phyloP scores from a whole-genome alignment of 2,888 invertebrate genomes.

The Scaptomyza parva region DNA sequence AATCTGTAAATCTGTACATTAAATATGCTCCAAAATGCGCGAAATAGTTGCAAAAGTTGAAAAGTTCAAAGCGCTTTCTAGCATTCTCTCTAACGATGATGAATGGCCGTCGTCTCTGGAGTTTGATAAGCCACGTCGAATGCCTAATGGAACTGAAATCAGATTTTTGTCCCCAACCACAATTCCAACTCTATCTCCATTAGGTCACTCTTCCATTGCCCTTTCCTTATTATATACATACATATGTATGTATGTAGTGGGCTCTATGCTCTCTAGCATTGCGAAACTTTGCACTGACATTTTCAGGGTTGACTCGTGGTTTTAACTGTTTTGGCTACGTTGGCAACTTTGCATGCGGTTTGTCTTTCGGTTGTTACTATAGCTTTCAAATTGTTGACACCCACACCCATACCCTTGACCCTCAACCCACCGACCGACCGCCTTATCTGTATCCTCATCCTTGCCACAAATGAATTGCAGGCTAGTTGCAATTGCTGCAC shows the following conservation, averaged over 20 bases:
- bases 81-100: constrained; percentile 51
- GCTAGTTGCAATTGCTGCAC: constrained; percentile 76
- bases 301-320: constrained; percentile 58
- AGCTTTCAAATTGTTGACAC: constrained; percentile 1
- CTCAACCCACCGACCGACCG: background rate
- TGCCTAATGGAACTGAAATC: constrained; percentile 63
- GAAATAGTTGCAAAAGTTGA: constrained; percentile 46
- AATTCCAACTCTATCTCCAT: background rate
- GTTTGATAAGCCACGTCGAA: constrained; percentile 57
- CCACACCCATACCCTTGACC: background rate
- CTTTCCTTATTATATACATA: constrained; percentile 23
- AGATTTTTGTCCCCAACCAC: constrained; percentile 5
- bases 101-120: constrained; percentile 41
- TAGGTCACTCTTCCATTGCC: background rate
- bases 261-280: constrained; percentile 13
- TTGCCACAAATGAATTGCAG: constrained; percentile 74
- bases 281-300: constrained; percentile 37
- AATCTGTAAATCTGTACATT: constrained; percentile 51
- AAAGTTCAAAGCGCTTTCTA: constrained; percentile 52
- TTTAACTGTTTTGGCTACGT: constrained; percentile 71
- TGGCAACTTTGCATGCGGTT: constrained; percentile 76
- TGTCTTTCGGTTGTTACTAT: constrained; percentile 54
- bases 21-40: constrained; percentile 53
- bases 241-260: no score
- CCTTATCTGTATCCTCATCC: constrained; percentile 13